Evolutionary conservation across 1,140 invertebrate species (phyloP), one percentile per base, ranked within the genome.

Genomic region (Drosophila grimshawi): DNA sequence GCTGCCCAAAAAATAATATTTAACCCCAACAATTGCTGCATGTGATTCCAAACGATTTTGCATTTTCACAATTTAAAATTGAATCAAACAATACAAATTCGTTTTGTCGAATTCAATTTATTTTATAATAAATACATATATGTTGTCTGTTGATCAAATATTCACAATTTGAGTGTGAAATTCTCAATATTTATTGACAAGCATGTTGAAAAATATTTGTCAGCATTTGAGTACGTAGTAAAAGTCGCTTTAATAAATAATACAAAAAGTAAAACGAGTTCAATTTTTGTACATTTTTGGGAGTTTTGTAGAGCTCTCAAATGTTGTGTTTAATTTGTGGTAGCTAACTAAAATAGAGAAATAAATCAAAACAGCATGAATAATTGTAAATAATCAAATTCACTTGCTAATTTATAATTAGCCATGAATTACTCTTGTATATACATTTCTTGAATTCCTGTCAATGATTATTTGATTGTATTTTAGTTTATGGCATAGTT

Each of bases 1-100:
- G 61, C 61, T 62, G 61, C 43, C 64, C 19, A 19, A 77, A 61
- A 57, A 77, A 52, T 69, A 69, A 77, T 77, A 64, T 61, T 19
- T 41, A 35, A 52, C 43, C 19, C 10, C 3, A 10, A 56, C 27
- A 57, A 32, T 32, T 57, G 55, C 29, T 32, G 30, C 5, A n/a
- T 30, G 0, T 27, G n/a, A 32, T 32, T 49, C 4, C 5, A 4
- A 49, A 35, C 3, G 57, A 64, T 71, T 70, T 62, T 10, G 19
- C 6, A 39, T 45, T 69, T 75, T 59, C 53, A 76, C 39, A 66
- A 66, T 48, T 67, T 46, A 57, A 33, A 52, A 33, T 19, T 52
- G 32, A 33, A 52, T 52, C n/a, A 45, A 57, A 57, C 37, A 30
- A 41, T 32, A 60, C 5, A 33, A 46, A 27, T 60, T 30, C 37